phyloP scores from a whole-genome alignment of 1,140 invertebrate species.

The Aphaenogaster rudis region DNA sequence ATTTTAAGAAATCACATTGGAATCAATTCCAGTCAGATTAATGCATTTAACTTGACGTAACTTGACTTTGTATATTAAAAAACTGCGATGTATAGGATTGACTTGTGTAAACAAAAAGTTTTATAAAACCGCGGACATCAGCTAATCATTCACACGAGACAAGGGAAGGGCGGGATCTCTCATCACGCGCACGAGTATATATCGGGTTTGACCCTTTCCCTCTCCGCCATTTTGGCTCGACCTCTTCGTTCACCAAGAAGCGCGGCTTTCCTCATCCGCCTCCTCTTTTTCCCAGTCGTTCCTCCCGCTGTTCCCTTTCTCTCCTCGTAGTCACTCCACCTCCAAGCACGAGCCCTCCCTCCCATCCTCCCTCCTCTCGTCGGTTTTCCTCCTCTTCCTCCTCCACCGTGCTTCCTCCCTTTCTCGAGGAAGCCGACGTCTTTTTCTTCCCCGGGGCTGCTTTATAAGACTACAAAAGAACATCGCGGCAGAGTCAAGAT shows the following conservation, averaged over 20 bases:
- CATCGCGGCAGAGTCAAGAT: constrained; percentile 84
- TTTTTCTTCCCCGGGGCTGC: constrained; percentile 77
- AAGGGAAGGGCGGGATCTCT: constrained; percentile 16
- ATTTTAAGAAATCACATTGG: not conserved
- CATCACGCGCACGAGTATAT: constrained; percentile 3
- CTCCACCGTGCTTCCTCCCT: constrained; percentile 65
- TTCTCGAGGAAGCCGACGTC: constrained; percentile 70
- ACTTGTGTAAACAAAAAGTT: not conserved
- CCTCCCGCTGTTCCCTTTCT: constrained; percentile 53
- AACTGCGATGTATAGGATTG: not conserved
- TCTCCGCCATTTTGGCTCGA: constrained; percentile 52
- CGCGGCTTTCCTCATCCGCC: constrained; percentile 55
- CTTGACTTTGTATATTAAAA: not conserved
- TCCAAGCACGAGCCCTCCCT: constrained; percentile 31
- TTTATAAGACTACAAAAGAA: constrained; percentile 82
- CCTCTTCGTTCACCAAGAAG: constrained; percentile 65
- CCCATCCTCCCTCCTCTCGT: constrained; percentile 44
- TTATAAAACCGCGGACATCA: not conserved
- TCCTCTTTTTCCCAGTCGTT: constrained; percentile 63
- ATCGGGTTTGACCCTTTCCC: constrained; percentile 58
- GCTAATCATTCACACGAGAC: not conserved
- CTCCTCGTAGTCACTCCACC: constrained; percentile 60
- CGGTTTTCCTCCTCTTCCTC: constrained; percentile 50
- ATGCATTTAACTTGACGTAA: not conserved
- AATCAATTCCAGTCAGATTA: not conserved